Conservation (phyloP, 2,113 vertebrate genomes). For the Anoplopoma fimbria region DNA sequence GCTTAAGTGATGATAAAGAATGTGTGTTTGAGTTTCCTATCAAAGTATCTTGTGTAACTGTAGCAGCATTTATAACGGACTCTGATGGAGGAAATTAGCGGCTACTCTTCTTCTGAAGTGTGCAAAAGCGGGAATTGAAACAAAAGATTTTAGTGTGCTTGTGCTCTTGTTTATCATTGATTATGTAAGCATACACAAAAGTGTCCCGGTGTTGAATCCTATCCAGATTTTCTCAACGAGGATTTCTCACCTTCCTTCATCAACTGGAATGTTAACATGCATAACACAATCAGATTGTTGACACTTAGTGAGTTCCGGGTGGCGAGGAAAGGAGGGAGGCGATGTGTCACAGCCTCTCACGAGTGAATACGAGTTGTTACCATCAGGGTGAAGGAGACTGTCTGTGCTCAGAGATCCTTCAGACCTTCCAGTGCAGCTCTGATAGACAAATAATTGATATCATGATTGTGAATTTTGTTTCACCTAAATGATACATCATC, state of each 20-base stretch:
- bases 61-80: background rate
- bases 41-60: background rate
- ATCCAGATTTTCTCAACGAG: background rate
- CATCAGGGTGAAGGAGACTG: background rate
- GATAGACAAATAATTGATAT: too few relatives aligned
- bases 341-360: background rate
- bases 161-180: background rate
- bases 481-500: too few relatives aligned
- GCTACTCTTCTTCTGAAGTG: background rate
- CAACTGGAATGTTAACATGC: too few relatives aligned
- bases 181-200: background rate
- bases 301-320: background rate
- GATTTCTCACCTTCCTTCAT: too few relatives aligned
- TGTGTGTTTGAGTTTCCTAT: background rate
- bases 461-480: too few relatives aligned
- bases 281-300: too few relatives aligned
- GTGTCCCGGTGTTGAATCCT: background rate
- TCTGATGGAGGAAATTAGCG: background rate
- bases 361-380: background rate
- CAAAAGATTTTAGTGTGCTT: background rate
- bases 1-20: background rate
- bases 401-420: background rate
- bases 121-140: background rate
- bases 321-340: background rate
- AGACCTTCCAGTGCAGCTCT: too few relatives aligned